phyloP scores from a whole-genome alignment of 1,140 invertebrate species.

The Battus philenor region DNA sequence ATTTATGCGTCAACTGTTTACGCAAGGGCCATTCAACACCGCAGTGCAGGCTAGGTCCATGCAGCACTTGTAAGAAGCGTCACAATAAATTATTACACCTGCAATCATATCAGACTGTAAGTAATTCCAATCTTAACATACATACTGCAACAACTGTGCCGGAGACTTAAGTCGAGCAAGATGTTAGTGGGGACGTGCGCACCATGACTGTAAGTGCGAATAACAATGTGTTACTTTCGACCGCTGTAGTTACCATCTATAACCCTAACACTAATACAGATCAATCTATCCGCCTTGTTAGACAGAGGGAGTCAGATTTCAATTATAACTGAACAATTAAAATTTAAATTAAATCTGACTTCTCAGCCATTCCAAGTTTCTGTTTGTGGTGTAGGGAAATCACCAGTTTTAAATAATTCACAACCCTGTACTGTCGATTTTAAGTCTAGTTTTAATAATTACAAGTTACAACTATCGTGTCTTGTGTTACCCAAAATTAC shows the following conservation, averaged over 20 bases:
- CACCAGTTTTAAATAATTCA: not conserved
- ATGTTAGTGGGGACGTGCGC: not conserved
- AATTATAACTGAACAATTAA: not conserved
- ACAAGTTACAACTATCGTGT: not conserved
- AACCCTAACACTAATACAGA: not conserved
- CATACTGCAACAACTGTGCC: not conserved
- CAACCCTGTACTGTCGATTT: not conserved
- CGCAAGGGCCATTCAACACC: not conserved
- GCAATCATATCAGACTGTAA: not conserved
- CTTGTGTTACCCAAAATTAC: not conserved
- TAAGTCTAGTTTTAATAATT: not conserved
- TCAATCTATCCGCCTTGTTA: not conserved
- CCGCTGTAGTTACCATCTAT: not conserved
- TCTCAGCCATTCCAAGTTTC: not conserved
- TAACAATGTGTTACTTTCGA: not conserved
- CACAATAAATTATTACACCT: not conserved
- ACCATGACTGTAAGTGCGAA: not conserved
- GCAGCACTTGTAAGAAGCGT: not conserved
- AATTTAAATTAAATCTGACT: slow-evolving; percentile 1
- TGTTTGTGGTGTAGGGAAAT: not conserved
- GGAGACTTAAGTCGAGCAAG: not conserved
- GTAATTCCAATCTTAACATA: not conserved
- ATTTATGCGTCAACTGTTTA: not conserved
- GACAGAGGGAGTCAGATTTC: not conserved
- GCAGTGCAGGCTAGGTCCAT: not conserved